Percentiles rank a stretch among this genome's conserved stretches.
phyloP scores from a whole-genome alignment of 2,888 invertebrate species.

The Cryptocephalus primarius region DNA sequence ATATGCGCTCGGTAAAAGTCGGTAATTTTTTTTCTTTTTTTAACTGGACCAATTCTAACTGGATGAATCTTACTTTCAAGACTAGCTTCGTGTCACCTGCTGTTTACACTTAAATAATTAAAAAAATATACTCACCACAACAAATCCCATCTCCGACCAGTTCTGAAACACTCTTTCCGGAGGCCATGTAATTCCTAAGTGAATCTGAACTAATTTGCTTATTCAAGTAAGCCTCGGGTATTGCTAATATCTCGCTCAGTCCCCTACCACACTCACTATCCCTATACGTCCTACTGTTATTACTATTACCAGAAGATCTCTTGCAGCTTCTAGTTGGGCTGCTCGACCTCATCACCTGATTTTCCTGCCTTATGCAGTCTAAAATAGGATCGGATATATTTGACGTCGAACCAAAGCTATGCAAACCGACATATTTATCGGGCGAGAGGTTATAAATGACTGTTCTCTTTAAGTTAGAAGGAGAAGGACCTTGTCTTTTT shows the following conservation, averaged over 20 bases:
- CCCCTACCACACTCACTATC: conserved; percentile 21
- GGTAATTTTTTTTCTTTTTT: too few relatives aligned
- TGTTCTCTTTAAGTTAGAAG: background rate
- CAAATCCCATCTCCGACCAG: conserved; percentile 3
- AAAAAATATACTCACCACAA: conserved; percentile 11
- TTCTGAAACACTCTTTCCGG: conserved; percentile 5
- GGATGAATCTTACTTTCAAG: background rate
- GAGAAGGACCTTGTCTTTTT: background rate
- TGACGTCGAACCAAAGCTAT: conserved; percentile 19
- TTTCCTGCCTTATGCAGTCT: conserved; percentile 20
- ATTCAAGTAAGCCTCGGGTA: conserved; percentile 33
- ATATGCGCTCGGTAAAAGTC: too few relatives aligned
- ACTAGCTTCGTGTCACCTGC: background rate
- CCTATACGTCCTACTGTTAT: conserved; percentile 8
- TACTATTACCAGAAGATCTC: conserved; percentile 4
- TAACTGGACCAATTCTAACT: too few relatives aligned
- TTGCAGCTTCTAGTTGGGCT: conserved; percentile 13
- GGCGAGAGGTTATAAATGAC: background rate
- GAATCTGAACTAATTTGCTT: conserved; percentile 27
- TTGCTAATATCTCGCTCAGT: conserved; percentile 31
- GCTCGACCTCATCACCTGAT: conserved; percentile 13
- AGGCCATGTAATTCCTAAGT: conserved; percentile 19
- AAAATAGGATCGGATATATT: conserved; percentile 27
- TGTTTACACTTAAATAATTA: background rate
- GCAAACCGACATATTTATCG: conserved; percentile 17